Base-by-base conservation (phyloP, 2,113 vertebrate species). In the Hemiscyllium ocellatum region DNA sequence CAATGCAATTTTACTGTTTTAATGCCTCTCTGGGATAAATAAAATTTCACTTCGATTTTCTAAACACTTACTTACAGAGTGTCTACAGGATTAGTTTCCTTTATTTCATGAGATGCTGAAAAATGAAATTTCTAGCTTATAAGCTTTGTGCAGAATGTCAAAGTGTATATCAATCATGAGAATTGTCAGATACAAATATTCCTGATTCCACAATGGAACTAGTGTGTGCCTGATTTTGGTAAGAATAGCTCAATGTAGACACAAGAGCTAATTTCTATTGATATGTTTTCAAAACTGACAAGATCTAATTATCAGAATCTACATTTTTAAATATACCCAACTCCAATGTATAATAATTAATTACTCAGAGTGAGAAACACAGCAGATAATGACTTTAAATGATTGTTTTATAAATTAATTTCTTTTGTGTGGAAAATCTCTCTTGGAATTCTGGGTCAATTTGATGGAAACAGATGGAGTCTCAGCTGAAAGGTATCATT, bases 401-500 rank as follows among this genome's bases (percentile, higher is more conserved):
- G 50, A 90, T 90, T 61, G 56, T 90, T 65, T 90, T 90, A 90
- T 61, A 56, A 56, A 26, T n/a, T 52, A 90, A 90, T 33, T 61
- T 26, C 80, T 47, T 83, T 42, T 90, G 52, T 90, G 87, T 90
- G 87, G 26, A 61, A 90, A 29, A 90, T 13, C 50, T 61, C 56
- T 89, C 50, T 90, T 13, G 29, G 24, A 87, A 90, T 61, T 90
- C 50, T 26, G 15, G 52, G 52, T 61, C 24, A 17, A 90, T 90
- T 90, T 90, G 29, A 61, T 4, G 50, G 24, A 61, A 90, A 6
- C 87, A 90, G 87, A 90, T 90, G 87, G 52, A 13, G 87, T 13
- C 50, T 61, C 87, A 90, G 87, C 50, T 65, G 56, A 90, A 90
- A n/a, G 52, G 56, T 61, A 90, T 83, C 80, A n/a, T 52, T 90